Conservation (phyloP, 2,888 invertebrate genomes). For the Drosophila colorata region DNA sequence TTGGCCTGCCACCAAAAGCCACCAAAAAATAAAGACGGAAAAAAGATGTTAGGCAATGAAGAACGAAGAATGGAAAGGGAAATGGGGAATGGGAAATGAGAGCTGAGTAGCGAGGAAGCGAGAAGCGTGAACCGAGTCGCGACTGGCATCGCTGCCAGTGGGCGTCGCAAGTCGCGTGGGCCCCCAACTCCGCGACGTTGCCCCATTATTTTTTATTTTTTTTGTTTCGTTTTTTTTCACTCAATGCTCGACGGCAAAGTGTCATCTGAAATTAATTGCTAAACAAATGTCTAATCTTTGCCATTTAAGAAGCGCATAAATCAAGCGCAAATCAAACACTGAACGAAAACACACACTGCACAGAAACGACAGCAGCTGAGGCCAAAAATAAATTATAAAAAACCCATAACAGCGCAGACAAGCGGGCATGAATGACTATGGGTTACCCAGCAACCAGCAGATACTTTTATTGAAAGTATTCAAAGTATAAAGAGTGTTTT, state of each 20-base stretch:
- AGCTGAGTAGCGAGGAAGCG: no score
- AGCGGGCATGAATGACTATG: no score
- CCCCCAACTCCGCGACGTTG: slow-evolving; percentile 29
- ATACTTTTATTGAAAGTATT: no score
- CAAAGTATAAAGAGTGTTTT: no score
- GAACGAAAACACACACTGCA: slow-evolving; percentile 15
- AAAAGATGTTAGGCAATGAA: slow-evolving; percentile 43
- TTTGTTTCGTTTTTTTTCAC: slow-evolving; percentile 6
- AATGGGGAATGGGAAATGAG: slow-evolving; percentile 3
- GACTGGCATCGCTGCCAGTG: slow-evolving; percentile 33
- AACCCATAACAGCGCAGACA: neutral
- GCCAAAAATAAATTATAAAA: slow-evolving; percentile 2
- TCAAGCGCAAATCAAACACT: slow-evolving; percentile 75
- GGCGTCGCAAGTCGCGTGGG: slow-evolving; percentile 51
- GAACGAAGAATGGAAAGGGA: slow-evolving; percentile 17
- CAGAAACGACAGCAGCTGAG: slow-evolving; percentile 8
- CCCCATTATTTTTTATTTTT: slow-evolving; percentile 24
- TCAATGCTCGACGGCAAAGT: slow-evolving; percentile 52
- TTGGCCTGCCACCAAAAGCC: slow-evolving; percentile 59
- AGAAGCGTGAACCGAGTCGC: neutral
- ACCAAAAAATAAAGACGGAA: slow-evolving; percentile 43
- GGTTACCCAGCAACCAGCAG: no score
- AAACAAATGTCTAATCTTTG: slow-evolving; percentile 82
- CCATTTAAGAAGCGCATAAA: slow-evolving; percentile 80
- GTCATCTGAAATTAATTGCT: slow-evolving; percentile 80